These are phyloP conservation scores for Naso thynnoides DNA, from an alignment of 2,797 vertebrate genomes.

Conservation along the genomic window DNA sequence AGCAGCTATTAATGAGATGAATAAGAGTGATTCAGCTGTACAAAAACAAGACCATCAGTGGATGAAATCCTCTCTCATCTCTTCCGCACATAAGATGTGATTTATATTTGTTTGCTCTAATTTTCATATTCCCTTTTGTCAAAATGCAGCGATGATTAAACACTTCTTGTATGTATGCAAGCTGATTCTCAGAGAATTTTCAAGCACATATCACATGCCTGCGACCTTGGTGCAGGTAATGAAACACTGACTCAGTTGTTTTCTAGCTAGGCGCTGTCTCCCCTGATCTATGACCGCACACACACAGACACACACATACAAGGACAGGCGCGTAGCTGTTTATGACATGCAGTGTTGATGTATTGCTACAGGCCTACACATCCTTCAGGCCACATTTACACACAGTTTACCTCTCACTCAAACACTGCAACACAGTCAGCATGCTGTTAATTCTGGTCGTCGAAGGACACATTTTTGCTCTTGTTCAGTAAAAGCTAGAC, in stretches of 20 bases:
- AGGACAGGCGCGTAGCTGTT: slow-evolving; percentile 18
- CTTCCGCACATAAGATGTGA: neutral
- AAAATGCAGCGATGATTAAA: neutral
- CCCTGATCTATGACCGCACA: slow-evolving; percentile 8
- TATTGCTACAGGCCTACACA: slow-evolving; percentile 22
- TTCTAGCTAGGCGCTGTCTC: slow-evolving; percentile 18
- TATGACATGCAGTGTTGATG: slow-evolving; percentile 24
- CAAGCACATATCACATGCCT: neutral
- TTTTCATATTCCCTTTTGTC: neutral
- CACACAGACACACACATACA: neutral
- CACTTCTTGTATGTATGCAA: neutral
- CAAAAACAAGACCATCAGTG: slow-evolving; percentile 10
- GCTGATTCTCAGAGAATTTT: neutral
- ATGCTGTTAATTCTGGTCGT: slow-evolving; percentile 34
- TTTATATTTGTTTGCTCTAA: neutral
- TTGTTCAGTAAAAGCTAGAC: slow-evolving; percentile 13
- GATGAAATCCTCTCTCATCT: slow-evolving; percentile 26
- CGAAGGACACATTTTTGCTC: slow-evolving; percentile 24
- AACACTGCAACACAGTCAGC: slow-evolving; percentile 7
- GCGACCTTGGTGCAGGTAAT: slow-evolving; percentile 19
- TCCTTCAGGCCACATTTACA: slow-evolving; percentile 2
- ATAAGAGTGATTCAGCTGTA: slow-evolving; percentile 12
- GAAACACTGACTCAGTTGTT: slow-evolving; percentile 59
- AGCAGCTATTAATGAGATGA: slow-evolving; percentile 11
- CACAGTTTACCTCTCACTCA: slow-evolving; percentile 31